Evolutionary conservation across 2,113 vertebrate genomes (phyloP).

Genomic region (Microtus montanus): DNA sequence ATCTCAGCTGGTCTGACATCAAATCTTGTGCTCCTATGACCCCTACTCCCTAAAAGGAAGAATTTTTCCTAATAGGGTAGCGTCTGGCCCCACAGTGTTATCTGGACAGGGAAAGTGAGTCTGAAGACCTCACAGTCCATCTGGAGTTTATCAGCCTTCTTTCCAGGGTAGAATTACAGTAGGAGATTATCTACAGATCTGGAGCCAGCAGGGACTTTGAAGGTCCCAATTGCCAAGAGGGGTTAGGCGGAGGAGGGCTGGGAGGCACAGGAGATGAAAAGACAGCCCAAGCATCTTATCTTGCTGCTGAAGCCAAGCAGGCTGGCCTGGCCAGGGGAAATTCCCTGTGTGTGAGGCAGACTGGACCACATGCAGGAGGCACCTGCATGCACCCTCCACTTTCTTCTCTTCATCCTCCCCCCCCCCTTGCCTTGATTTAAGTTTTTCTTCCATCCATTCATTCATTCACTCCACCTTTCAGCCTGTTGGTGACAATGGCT

Average conservation of each 20-base stretch:
- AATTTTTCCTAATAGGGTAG: neutral
- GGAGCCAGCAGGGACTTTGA: slow-evolving; percentile 92
- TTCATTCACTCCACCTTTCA: neutral
- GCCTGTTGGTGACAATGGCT: neutral
- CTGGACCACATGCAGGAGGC: neutral
- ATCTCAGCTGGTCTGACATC: neutral
- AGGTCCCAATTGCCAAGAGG: slow-evolving; percentile 88
- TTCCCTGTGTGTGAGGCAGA: neutral
- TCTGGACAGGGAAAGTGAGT: slow-evolving; percentile 89
- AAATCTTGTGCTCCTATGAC: neutral
- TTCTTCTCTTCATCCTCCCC: neutral
- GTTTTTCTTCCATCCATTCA: neutral
- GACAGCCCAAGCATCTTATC: slow-evolving; percentile 88
- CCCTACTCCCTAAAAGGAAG: neutral
- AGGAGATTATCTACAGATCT: slow-evolving; percentile 94
- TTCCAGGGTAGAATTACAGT: slow-evolving; percentile 94
- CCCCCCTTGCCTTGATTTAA: neutral
- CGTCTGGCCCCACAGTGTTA: slow-evolving; percentile 68
- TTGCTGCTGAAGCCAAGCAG: slow-evolving; percentile 88
- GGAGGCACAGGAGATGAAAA: slow-evolving; percentile 88
- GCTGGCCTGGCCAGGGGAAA: slow-evolving; percentile 81
- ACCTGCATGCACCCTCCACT: neutral
- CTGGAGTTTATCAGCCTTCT: slow-evolving; percentile 94
- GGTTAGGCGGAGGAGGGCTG: slow-evolving; percentile 81
- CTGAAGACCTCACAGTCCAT: slow-evolving; percentile 90